These are phyloP conservation scores for Venusia cambrica DNA, from an alignment of 2,888 invertebrate species.

Conservation along the genomic window DNA sequence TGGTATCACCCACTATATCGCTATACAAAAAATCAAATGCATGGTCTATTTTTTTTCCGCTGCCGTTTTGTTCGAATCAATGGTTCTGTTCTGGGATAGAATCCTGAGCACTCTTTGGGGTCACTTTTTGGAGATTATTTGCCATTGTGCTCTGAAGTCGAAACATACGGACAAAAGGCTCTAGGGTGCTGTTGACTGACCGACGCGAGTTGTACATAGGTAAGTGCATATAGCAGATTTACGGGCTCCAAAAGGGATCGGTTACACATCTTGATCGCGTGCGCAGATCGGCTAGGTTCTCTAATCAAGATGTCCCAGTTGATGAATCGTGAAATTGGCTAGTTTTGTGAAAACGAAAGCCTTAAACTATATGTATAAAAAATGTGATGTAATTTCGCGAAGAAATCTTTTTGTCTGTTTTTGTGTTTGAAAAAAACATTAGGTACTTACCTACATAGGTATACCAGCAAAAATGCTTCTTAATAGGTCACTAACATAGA, in stretches of 20 bases:
- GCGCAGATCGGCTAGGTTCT: constrained; percentile 33
- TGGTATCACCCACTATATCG: constrained; percentile 56
- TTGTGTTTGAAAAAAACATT: too few species aligned
- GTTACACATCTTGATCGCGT: constrained; percentile 56
- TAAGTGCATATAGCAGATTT: constrained; percentile 47
- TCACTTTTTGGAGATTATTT: constrained; percentile 79
- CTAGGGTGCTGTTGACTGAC: constrained; percentile 69
- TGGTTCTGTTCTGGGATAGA: constrained; percentile 48
- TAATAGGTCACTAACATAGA: too few species aligned
- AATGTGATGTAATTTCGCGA: too few species aligned
- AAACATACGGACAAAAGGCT: constrained; percentile 62
- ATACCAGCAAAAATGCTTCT: too few species aligned
- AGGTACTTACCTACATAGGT: too few species aligned
- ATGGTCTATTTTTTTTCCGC: constrained; percentile 61
- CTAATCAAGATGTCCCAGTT: constrained; percentile 32
- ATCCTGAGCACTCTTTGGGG: constrained; percentile 72
- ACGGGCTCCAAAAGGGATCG: constrained; percentile 36
- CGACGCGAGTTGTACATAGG: constrained; percentile 45
- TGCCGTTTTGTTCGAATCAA: constrained; percentile 47
- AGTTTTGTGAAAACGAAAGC: constrained; percentile 23
- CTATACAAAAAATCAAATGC: constrained; percentile 52
- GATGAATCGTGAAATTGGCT: constrained; percentile 61
- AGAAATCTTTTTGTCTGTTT: too few species aligned
- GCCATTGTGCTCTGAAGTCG: constrained; percentile 63
- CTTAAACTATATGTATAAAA: too few species aligned